Percentiles rank a stretch among this genome's conserved stretches.
phyloP scores from a whole-genome alignment of 2,888 invertebrate species.

The Myopa tessellatipennis region DNA sequence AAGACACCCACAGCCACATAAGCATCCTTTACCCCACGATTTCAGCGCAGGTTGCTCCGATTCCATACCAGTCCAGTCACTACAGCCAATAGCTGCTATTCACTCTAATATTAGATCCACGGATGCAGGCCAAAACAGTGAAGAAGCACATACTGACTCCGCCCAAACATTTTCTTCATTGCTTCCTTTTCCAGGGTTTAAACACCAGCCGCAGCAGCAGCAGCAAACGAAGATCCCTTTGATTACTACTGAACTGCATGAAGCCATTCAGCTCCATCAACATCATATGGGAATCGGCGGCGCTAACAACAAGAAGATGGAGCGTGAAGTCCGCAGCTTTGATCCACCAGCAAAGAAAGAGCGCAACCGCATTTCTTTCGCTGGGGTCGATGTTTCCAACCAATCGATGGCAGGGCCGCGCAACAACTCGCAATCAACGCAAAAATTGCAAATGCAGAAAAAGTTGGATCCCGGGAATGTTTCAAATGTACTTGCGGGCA shows the following conservation, averaged over 20 bases:
- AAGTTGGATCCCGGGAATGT: constrained; percentile 46
- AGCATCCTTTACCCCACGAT: constrained; percentile 40
- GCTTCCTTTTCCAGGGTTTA: constrained; percentile 44
- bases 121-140: constrained; percentile 42
- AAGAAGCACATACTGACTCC: constrained; percentile 54
- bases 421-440: constrained; percentile 51
- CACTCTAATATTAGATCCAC: constrained; percentile 12
- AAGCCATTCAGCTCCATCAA: constrained; percentile 50
- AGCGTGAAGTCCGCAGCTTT: constrained; percentile 47
- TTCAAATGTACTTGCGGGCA: constrained; percentile 52
- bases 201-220: constrained; percentile 44
- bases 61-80: constrained; percentile 39
- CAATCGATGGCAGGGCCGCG: constrained; percentile 39
- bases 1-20: constrained; percentile 50
- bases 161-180: constrained; percentile 52
- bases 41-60: constrained; percentile 41
- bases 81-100: constrained; percentile 32
- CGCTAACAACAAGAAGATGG: constrained; percentile 56
- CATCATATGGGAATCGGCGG: constrained; percentile 19
- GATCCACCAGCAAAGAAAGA: constrained; percentile 64
- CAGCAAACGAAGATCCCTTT: constrained; percentile 58
- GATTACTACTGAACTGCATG: constrained; percentile 67
- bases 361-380: constrained; percentile 56
- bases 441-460: constrained; percentile 48
- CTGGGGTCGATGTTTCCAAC: constrained; percentile 40